These are phyloP conservation scores for Idaea straminata DNA, from an alignment of 2,888 invertebrate genomes.

Conservation along the genomic window DNA sequence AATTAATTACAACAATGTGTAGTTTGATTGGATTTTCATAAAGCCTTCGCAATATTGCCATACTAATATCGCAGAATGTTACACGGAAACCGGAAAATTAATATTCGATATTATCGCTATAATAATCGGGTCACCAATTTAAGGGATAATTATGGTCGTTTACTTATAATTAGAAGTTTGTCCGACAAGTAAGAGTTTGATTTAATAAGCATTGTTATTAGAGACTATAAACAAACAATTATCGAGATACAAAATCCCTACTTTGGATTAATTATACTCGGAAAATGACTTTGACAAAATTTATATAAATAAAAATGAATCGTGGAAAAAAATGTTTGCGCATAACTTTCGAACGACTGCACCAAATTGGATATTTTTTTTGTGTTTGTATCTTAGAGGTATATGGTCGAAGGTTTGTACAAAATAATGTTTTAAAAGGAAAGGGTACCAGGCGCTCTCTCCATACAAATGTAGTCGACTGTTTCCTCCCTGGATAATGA, in stretches of 20 bases:
- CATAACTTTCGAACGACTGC: no score
- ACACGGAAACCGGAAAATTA: background rate
- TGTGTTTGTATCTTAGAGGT: no score
- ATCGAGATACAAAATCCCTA: background rate
- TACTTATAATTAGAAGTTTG: background rate
- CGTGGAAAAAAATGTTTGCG: no score
- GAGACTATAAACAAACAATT: background rate
- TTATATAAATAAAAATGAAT: no score
- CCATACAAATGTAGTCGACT: no score
- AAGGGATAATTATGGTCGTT: background rate
- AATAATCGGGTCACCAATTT: background rate
- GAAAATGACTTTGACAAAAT: no score
- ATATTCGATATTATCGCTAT: background rate
- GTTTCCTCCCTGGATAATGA: no score
- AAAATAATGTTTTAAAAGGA: no score
- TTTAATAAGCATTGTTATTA: background rate
- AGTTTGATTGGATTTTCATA: conserved; percentile 29
- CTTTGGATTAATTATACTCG: background rate
- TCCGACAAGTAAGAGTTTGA: background rate
- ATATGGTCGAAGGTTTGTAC: no score
- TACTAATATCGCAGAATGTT: background rate
- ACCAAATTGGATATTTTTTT: no score
- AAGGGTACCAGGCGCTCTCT: no score
- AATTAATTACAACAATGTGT: conserved; percentile 30
- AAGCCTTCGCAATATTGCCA: conserved; percentile 9